Evolutionary conservation across 2,113 vertebrate genomes (phyloP).

Genomic region (Actinemys pallida): DNA sequence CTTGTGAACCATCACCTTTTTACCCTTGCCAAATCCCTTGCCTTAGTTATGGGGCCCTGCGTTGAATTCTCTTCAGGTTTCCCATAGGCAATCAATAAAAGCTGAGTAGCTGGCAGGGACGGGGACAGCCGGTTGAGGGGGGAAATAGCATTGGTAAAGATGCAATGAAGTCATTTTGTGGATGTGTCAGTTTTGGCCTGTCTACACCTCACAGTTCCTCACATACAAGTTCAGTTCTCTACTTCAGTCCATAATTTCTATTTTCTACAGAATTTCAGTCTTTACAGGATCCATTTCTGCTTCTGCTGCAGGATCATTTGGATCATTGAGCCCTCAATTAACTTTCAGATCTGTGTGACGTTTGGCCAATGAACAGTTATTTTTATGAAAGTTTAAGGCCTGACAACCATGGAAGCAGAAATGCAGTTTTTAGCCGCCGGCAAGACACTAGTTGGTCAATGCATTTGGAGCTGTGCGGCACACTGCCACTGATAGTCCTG

Average conservation of each 20-base stretch:
- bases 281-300: background rate
- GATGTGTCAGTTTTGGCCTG: background rate
- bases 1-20: rapidly evolving
- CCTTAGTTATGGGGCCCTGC: rapidly evolving
- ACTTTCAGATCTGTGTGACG: background rate
- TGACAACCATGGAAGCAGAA: background rate
- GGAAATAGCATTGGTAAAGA: background rate
- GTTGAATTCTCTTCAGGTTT: background rate
- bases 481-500: background rate
- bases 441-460: background rate
- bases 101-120: background rate
- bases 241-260: background rate
- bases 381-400: background rate
- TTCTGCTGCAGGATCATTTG: background rate
- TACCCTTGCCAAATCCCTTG: rapidly evolving
- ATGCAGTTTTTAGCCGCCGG: background rate
- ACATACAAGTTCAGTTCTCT: rapidly evolving
- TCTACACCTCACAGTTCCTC: background rate
- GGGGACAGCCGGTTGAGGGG: background rate
- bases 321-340: background rate
- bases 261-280: background rate
- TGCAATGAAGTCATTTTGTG: background rate
- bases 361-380: background rate
- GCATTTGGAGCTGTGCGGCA: background rate
- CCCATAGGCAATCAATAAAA: background rate